Percentiles rank a stretch among this genome's conserved stretches.
Conservation (phyloP, 2,797 vertebrate species). For the Champsocephalus esox region DNA sequence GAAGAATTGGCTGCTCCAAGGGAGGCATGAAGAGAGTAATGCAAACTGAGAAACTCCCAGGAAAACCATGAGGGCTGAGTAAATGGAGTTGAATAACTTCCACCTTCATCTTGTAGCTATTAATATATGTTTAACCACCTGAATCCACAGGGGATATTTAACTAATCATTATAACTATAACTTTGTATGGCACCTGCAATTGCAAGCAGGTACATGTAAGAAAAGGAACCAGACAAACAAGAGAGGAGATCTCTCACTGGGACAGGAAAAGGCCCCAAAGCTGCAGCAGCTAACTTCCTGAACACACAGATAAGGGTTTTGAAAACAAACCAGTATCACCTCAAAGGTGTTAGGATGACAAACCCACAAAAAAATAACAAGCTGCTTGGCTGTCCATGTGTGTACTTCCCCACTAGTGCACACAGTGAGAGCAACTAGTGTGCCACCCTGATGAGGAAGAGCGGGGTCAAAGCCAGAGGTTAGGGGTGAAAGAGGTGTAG, state of each 20-base stretch:
- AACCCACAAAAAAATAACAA: slow-evolving; percentile 25
- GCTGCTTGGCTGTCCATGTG: neutral
- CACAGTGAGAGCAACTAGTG: neutral
- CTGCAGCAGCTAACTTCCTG: slow-evolving; percentile 46
- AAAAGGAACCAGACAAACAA: slow-evolving; percentile 16
- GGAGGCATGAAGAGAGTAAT: neutral
- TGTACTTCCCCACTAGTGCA: slow-evolving; percentile 20
- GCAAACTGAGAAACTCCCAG: neutral
- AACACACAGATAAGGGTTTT: slow-evolving; percentile 42
- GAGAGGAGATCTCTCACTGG: slow-evolving; percentile 2
- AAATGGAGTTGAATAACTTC: neutral
- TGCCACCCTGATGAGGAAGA: slow-evolving; percentile 33
- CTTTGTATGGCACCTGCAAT: neutral
- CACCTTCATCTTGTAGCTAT: neutral
- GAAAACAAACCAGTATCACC: slow-evolving; percentile 44
- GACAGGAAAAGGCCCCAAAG: slow-evolving; percentile 36
- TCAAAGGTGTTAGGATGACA: slow-evolving; percentile 44
- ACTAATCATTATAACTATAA: neutral
- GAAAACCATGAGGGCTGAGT: neutral
- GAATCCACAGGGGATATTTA: neutral
- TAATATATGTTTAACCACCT: neutral
- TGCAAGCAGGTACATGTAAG: slow-evolving; percentile 4
- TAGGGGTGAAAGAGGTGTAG: slow-evolving; percentile 48
- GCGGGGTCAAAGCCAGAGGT: slow-evolving; percentile 27
- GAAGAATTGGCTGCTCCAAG: neutral